phyloP scores from a whole-genome alignment of 2,113 vertebrate genomes.

The Mustela nigripes region DNA sequence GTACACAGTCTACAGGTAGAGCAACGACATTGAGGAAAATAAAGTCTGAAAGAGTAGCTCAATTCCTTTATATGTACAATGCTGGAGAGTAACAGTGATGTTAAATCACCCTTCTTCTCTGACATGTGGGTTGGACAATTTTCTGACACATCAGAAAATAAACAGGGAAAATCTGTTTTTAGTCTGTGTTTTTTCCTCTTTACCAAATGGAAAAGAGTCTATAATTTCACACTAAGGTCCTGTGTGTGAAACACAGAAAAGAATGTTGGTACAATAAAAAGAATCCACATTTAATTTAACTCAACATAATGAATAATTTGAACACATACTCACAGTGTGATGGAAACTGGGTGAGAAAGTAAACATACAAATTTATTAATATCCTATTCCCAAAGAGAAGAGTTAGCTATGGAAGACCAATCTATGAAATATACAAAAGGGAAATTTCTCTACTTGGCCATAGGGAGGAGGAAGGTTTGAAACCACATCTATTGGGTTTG shows the following conservation, averaged over 20 bases:
- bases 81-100: neutral
- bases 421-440: neutral
- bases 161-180: slow-evolving; percentile 69
- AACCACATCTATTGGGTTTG: neutral
- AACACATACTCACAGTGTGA: neutral
- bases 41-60: neutral
- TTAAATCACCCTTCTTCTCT: neutral
- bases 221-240: neutral
- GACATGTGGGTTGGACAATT: slow-evolving; percentile 6
- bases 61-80: neutral
- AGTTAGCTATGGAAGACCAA: neutral
- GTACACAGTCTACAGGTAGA: slow-evolving; percentile 45
- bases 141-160: slow-evolving; percentile 71
- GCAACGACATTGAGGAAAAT: neutral
- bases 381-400: neutral
- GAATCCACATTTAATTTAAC: neutral
- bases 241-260: neutral
- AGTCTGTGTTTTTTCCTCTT: slow-evolving; percentile 44
- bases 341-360: neutral
- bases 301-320: neutral
- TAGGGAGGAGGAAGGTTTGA: neutral
- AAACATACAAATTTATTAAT: neutral
- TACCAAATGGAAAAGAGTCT: slow-evolving; percentile 24
- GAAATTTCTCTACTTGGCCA: neutral
- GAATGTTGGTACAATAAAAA: neutral